Percentiles rank a stretch among this genome's conserved stretches.
phyloP scores from a whole-genome alignment of 1,140 invertebrate species.

The Cyclina sinensis region DNA sequence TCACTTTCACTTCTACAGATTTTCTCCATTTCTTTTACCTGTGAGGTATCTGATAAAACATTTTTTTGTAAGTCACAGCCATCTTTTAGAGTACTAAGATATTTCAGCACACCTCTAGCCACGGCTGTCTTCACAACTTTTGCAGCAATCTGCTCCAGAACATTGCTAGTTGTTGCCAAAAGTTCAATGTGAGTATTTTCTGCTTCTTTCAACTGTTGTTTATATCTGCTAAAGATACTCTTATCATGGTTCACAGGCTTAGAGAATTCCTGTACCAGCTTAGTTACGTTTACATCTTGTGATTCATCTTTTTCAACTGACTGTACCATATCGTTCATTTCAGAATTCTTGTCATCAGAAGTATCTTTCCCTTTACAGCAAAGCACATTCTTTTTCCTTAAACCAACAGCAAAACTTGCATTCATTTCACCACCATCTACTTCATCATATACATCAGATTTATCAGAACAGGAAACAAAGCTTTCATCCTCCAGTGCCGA shows the following conservation, averaged over 20 bases:
- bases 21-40: neutral
- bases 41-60: neutral
- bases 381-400: too few species aligned
- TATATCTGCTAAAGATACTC: neutral
- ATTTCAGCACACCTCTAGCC: constrained; percentile 28
- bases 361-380: too few species aligned
- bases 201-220: neutral
- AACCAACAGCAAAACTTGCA: neutral
- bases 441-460: neutral
- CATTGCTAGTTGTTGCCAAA: neutral
- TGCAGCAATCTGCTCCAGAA: neutral
- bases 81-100: neutral
- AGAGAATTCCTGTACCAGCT: neutral
- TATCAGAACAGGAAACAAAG: neutral
- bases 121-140: constrained; percentile 7
- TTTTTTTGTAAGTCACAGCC: neutral
- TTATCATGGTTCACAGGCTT: neutral
- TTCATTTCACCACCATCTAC: neutral
- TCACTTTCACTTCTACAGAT: neutral
- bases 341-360: neutral
- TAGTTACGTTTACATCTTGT: neutral
- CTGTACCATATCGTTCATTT: neutral
- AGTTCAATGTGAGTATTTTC: neutral
- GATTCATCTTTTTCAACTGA: neutral
- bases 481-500: neutral